phyloP scores from a whole-genome alignment of 2,888 invertebrate species.

The Hemithea aestivaria region DNA sequence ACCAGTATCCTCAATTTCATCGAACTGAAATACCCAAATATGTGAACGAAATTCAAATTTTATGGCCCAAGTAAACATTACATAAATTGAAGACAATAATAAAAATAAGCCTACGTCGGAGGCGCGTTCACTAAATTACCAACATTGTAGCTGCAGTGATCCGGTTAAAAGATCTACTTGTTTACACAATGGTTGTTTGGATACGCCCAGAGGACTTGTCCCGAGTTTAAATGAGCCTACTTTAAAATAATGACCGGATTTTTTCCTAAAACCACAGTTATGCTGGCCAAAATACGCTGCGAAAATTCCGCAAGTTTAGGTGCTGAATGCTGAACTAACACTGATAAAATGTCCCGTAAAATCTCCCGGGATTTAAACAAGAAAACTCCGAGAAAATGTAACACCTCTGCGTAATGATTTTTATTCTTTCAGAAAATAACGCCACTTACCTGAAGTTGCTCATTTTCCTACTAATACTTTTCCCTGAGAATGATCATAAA shows the following conservation, averaged over 20 bases:
- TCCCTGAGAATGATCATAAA: too few relatives aligned
- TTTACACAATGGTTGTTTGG: constrained; percentile 38
- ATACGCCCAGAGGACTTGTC: constrained; percentile 36
- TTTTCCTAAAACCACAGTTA: constrained; percentile 29
- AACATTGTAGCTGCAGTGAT: constrained; percentile 25
- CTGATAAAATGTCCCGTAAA: constrained; percentile 19
- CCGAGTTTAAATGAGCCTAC: constrained; percentile 36
- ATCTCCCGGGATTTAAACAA: background rate
- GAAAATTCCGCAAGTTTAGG: constrained; percentile 13
- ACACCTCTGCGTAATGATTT: too few relatives aligned
- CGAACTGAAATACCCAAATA: background rate
- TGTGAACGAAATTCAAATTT: background rate
- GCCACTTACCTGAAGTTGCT: too few relatives aligned
- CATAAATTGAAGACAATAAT: constrained; percentile 3
- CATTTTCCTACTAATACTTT: too few relatives aligned
- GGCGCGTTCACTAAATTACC: constrained; percentile 12
- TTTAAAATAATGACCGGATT: constrained; percentile 38
- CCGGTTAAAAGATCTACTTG: constrained; percentile 34
- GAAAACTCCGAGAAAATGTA: background rate
- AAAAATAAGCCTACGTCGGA: constrained; percentile 6
- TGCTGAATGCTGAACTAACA: constrained; percentile 25
- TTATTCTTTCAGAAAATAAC: background rate
- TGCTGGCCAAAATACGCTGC: constrained; percentile 14
- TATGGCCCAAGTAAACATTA: constrained; percentile 3
- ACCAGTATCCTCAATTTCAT: too few relatives aligned